phyloP scores from a whole-genome alignment of 2,797 vertebrate species.

The Darevskia nairensis region DNA sequence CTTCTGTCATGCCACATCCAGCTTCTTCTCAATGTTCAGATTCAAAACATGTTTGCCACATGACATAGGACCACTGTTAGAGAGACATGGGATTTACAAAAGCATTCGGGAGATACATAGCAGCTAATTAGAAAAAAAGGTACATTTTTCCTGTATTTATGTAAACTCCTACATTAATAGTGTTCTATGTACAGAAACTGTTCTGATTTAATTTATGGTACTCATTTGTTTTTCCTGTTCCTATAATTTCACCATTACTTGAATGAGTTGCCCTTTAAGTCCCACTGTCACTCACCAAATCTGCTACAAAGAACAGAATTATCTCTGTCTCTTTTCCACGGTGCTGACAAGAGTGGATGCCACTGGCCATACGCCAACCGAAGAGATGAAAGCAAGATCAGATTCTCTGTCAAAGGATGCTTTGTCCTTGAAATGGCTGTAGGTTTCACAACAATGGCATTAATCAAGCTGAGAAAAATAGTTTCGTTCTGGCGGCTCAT shows the following conservation, averaged over 20 bases:
- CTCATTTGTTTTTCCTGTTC: not conserved
- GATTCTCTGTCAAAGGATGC: not conserved
- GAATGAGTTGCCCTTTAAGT: not conserved
- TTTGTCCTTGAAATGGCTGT: not conserved
- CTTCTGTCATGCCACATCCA: not conserved
- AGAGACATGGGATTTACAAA: not conserved
- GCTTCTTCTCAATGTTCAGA: not conserved
- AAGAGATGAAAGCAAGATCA: not conserved
- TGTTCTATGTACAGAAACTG: not conserved
- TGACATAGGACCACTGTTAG: not conserved
- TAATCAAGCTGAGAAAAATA: not conserved
- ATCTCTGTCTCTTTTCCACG: not conserved
- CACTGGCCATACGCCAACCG: not conserved
- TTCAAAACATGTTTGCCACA: not conserved
- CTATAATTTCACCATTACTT: not conserved
- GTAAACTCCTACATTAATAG: not conserved
- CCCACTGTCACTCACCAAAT: not conserved
- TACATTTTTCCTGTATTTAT: not conserved
- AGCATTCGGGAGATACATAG: not conserved
- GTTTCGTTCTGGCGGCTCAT: not conserved
- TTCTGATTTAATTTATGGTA: not conserved
- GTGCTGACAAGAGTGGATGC: not conserved
- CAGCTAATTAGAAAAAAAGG: not conserved
- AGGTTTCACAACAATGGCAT: not conserved
- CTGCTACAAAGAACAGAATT: fast-evolving